Base-by-base conservation (phyloP, 2,797 vertebrate species). In the Chelon labrosus region DNA sequence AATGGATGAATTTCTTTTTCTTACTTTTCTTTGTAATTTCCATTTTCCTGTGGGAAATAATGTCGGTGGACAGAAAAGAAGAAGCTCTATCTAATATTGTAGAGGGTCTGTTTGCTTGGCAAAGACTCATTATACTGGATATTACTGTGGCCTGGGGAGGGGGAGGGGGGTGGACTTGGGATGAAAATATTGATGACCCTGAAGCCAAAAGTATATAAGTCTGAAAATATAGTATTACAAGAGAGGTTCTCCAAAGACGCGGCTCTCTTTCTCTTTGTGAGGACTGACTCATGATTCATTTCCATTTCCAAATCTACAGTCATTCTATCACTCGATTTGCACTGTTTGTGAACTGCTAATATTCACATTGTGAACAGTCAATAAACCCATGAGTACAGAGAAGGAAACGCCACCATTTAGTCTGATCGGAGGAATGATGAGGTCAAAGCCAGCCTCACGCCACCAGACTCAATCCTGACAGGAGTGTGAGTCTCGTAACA, bases 11-110 rank as follows among this genome's bases (percentile, higher is more conserved):
- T 82, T 84, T 76, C 52, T 80, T 61, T 67, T 67, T 27, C 67
- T 61, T 83, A 83, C 78, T 63, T 65, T 19, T 65, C 60, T 82
- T 84, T 83, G 79, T 89, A 85, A 90, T 89, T 90, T 85, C 66
- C 80, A 76, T 82, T 67, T 71, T 89, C 88, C 88, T 79, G 17
- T 47, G 88, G 91, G 92, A 93, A 93, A 92, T 93, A 91, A 91
- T 58, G 79, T 78, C 57, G 83, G 84, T 71, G 74, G 83, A 83
- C 80, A 81, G 61, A 73, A 56, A 77, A 82, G 84, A 22, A 22
- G 22, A 80, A 80, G 80, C 88, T 87, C 79, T 91, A 3, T 31
- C 11, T 79, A 81, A 85, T 90, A 89, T 84, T 88, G 89, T 90
- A 83, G 85, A 83, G 13, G 69, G 22, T 86, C 9, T 88, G 87